Conservation (phyloP, 2,113 vertebrate genomes). For the Clarias gariepinus region DNA sequence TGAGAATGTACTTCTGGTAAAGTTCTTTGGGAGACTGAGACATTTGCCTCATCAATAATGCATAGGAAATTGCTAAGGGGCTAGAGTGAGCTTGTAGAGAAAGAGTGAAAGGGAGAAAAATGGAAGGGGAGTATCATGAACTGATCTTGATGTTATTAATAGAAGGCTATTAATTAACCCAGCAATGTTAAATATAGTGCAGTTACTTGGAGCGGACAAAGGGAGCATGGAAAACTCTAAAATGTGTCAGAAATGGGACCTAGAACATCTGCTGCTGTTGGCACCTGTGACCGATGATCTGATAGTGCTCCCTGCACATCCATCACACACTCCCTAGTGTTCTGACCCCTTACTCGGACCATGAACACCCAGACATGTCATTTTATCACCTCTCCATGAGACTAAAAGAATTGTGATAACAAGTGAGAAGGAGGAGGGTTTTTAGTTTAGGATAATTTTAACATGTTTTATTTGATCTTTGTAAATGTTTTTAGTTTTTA, state of each 20-base stretch:
- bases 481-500: background rate
- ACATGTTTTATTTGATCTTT: background rate
- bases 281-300: conserved; percentile 11
- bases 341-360: conserved; percentile 3
- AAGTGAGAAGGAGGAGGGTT: background rate
- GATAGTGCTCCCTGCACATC: conserved; percentile 8
- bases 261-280: conserved; percentile 64
- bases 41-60: conserved; percentile 59
- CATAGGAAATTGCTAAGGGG: conserved; percentile 56
- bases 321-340: conserved; percentile 28
- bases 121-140: conserved; percentile 54
- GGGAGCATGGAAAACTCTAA: conserved; percentile 63
- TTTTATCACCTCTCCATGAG: background rate
- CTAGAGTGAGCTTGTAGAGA: conserved; percentile 39
- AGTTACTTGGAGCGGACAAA: conserved; percentile 64
- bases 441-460: background rate
- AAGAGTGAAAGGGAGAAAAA: conserved; percentile 32
- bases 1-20: conserved; percentile 41
- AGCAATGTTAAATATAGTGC: conserved; percentile 69
- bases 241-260: conserved; percentile 44
- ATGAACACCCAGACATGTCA: background rate
- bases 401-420: conserved; percentile 4
- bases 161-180: conserved; percentile 75
- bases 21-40: conserved; percentile 49
- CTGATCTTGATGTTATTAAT: conserved; percentile 71